Evolutionary conservation across 2,797 vertebrate species (phyloP).

Genomic region (Synaphobranchus kaupii): DNA sequence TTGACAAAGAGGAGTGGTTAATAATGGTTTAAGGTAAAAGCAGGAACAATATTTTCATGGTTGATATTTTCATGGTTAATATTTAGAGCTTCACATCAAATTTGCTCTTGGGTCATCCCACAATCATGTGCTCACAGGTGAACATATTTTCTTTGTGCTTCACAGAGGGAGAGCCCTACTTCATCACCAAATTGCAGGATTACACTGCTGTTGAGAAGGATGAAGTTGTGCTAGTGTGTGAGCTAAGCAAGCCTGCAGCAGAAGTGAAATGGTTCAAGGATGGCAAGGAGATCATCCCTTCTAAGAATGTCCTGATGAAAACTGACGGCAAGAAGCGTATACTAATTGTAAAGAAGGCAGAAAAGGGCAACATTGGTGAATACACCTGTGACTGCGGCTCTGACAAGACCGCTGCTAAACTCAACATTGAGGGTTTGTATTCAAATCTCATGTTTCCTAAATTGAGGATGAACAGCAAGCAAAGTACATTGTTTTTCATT

Average conservation of each 20-base stretch:
- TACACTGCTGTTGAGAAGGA: conserved; percentile 84
- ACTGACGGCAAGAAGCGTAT: conserved; percentile 89
- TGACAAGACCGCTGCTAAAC: conserved; percentile 82
- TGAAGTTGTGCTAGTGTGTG: conserved; percentile 88
- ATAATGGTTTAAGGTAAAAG: too few species aligned
- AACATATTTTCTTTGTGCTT: conserved; percentile 15
- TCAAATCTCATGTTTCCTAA: conserved; percentile 11
- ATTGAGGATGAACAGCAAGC: conserved; percentile 43
- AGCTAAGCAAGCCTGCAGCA: conserved; percentile 88
- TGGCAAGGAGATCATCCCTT: conserved; percentile 86
- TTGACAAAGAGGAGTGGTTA: too few species aligned
- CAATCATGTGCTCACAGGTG: not conserved
- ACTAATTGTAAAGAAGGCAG: conserved; percentile 86
- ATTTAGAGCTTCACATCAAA: not conserved
- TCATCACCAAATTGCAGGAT: conserved; percentile 85
- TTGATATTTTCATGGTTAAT: too few species aligned
- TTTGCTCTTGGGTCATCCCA: too few species aligned
- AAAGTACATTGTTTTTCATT: not conserved
- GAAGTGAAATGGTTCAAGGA: conserved; percentile 96
- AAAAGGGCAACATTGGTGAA: conserved; percentile 83
- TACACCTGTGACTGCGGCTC: conserved; percentile 86
- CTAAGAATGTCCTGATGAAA: conserved; percentile 84
- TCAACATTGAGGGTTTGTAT: conserved; percentile 82
- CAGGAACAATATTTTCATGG: too few species aligned
- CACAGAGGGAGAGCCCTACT: conserved; percentile 95